Evolutionary conservation across 2,113 vertebrate genomes (phyloP), one percentile per base, ranked within the genome.

Genomic region (Marmota monax): DNA sequence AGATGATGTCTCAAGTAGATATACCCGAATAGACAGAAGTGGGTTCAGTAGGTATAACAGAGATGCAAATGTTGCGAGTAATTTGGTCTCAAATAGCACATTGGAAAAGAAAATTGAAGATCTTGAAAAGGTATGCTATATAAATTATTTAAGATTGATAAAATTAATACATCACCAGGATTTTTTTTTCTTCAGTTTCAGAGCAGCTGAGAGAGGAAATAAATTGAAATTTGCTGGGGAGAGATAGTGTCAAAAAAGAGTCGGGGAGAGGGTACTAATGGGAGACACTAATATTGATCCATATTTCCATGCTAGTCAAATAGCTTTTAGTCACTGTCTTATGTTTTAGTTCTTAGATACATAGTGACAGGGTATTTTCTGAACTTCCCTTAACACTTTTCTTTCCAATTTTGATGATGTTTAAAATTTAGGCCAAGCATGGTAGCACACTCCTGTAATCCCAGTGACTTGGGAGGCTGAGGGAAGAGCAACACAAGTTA

Each of bases 71-170:
- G 97, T 98, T 83, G 98, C 99, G 56, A 97, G 98, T 56, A 98
- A 94, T 94, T 98, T 98, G 32, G 29, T 98, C 39, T 98, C 98
- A 58, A 98, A 94, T 95, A 98, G 96, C 37, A n/a, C 97, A 97
- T 98, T 99, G 98, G 99, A 99, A 98, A 99, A 99, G 96, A 99
- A 98, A 98, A 97, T 99, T 97, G 99, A 99, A 91, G 99, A 99
- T 90, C 99, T 99, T 97, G 99, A 99, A 98, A 99, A 98, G 99
- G 99, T 99, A 97, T 7, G 93, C 88, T 73, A 90, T 93, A 72
- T 32, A 94, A 88, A 70, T 95, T 96, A 92, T 1, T 96, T 86
- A 88, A 93, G n/a, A 76, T 83, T 63, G 37, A 90, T 94, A 53
- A 53, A 80, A 95, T 89, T 48, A 87, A 45, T 80, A 4, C 37